These are phyloP conservation scores for Rhodeus uyekii DNA, from an alignment of 2,797 vertebrate genomes.

Conservation along the genomic window DNA sequence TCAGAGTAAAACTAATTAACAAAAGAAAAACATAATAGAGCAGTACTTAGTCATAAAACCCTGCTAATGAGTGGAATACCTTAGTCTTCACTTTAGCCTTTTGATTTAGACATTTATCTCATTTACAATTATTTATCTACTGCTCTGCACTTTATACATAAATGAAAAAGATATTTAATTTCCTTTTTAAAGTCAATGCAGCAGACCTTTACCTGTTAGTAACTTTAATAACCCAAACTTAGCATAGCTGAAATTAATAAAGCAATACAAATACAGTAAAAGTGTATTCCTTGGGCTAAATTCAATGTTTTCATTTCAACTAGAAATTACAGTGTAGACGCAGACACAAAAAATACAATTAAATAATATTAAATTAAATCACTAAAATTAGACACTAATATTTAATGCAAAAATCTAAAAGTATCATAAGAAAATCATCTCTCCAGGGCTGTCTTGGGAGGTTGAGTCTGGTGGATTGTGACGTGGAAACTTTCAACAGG, in stretches of 20 bases:
- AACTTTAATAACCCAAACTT: background rate
- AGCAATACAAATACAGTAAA: background rate
- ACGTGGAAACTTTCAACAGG: background rate
- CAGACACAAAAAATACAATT: too few relatives aligned
- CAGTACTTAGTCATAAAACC: background rate
- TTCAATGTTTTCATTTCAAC: too few relatives aligned
- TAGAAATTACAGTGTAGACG: too few relatives aligned
- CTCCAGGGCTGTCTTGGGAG: background rate
- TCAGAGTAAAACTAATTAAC: background rate
- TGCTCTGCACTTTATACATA: background rate
- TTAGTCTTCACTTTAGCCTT: background rate
- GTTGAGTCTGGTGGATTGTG: background rate
- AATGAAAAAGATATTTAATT: background rate
- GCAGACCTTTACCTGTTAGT: background rate
- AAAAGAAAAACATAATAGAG: background rate
- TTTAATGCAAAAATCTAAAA: constrained; percentile 10
- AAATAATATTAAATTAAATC: too few relatives aligned
- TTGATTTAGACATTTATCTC: background rate
- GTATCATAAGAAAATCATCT: constrained; percentile 11
- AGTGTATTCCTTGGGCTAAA: background rate
- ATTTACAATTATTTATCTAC: background rate
- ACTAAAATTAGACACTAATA: background rate
- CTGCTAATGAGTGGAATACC: background rate
- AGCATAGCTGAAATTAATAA: background rate
- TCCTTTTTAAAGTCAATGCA: background rate